phyloP scores from a whole-genome alignment of 2,113 vertebrate genomes.

The Oceanites oceanicus region DNA sequence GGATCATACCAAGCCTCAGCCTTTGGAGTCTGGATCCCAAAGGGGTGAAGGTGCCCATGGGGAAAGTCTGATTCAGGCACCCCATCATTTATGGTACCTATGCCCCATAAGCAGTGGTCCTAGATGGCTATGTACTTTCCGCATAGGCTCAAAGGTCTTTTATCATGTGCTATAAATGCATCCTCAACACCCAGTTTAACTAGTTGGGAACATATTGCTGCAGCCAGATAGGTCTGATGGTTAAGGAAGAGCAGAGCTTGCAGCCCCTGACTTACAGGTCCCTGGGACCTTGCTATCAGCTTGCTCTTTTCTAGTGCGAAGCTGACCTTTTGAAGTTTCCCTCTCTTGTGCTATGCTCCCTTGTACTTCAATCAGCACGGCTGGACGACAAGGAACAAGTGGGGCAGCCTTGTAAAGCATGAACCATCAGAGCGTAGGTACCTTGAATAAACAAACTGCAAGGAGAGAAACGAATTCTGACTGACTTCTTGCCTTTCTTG shows the following conservation, averaged over 20 bases:
- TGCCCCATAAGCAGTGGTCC: not conserved
- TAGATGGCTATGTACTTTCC: not conserved
- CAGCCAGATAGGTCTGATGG: not conserved
- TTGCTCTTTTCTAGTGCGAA: not conserved
- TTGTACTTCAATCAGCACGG: not conserved
- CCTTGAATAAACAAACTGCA: constrained; percentile 30
- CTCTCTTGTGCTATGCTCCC: not conserved
- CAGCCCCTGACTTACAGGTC: not conserved
- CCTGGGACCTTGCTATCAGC: not conserved
- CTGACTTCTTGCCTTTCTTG: not conserved
- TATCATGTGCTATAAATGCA: not conserved
- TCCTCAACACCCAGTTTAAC: not conserved
- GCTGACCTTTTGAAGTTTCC: not conserved
- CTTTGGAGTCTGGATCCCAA: not conserved
- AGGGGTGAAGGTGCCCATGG: not conserved
- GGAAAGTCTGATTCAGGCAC: not conserved
- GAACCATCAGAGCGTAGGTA: not conserved
- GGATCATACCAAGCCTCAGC: not conserved
- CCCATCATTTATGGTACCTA: not conserved
- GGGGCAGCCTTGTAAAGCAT: not conserved
- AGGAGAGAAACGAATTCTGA: not conserved
- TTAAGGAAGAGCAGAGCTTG: not conserved
- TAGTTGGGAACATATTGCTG: not conserved
- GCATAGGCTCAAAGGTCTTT: not conserved
- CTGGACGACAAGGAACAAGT: not conserved